Percentiles rank a stretch among this genome's conserved stretches.
phyloP scores from a whole-genome alignment of 2,797 vertebrate genomes.

The Tokudaia muenninki region DNA sequence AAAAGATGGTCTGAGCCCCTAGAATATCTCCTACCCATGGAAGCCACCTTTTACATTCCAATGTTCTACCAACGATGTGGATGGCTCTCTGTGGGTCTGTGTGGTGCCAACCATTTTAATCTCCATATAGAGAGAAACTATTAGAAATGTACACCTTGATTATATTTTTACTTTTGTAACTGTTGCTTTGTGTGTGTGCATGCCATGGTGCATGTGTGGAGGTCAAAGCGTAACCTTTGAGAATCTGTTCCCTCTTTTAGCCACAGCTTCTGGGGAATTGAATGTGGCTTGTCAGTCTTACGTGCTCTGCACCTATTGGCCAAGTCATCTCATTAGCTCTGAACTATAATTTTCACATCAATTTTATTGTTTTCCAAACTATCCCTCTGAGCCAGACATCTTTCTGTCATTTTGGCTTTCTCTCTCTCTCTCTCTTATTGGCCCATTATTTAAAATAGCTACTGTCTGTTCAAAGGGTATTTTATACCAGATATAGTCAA shows the following conservation, averaged over 20 bases:
- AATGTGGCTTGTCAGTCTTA: neutral
- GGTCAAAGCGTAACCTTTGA: neutral
- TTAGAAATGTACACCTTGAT: slow-evolving; percentile 8
- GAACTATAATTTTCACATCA: neutral
- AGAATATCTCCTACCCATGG: neutral
- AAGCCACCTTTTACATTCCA: neutral
- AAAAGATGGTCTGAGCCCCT: neutral
- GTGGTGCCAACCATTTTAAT: neutral
- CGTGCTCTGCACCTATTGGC: too few relatives aligned
- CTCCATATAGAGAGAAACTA: neutral
- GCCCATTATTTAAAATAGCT: neutral
- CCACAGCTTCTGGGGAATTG: neutral
- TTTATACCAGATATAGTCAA: neutral
- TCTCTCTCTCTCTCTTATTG: slow-evolving; percentile 9
- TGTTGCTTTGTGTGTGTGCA: neutral
- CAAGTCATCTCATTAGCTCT: neutral
- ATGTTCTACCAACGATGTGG: rapidly evolving
- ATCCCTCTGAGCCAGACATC: neutral
- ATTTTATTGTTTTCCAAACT: slow-evolving; percentile 29
- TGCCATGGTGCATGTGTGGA: neutral
- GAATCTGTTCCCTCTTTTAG: neutral
- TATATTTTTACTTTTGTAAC: neutral
- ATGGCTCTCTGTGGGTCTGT: neutral
- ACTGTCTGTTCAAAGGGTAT: neutral
- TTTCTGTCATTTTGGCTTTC: neutral